Percentiles rank a stretch among this genome's conserved stretches.
phyloP scores from a whole-genome alignment of 2,888 invertebrate genomes.

The Molanna angustata region DNA sequence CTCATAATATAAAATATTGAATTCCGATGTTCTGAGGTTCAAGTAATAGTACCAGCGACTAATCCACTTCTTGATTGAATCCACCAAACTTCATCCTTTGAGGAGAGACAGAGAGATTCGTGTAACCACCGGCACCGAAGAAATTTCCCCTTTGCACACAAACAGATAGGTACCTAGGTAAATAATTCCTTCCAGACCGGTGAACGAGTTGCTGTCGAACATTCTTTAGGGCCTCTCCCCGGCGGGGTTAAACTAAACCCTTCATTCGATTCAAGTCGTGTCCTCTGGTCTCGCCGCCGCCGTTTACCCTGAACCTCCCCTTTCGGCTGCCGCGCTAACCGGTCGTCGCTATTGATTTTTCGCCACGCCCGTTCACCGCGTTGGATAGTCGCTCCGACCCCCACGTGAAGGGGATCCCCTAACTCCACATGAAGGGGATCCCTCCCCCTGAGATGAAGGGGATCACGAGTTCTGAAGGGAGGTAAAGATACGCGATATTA shows the following conservation, averaged over 20 bases:
- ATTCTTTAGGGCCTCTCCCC: conserved; percentile 14
- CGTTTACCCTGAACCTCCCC: conserved; percentile 20
- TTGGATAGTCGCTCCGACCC: conserved; percentile 5
- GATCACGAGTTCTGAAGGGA: no score
- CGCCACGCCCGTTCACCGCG: conserved; percentile 31
- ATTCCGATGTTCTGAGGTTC: conserved; percentile 10
- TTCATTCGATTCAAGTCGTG: not conserved
- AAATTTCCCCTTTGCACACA: conserved; percentile 22
- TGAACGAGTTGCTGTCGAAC: conserved; percentile 23
- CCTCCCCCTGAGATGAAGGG: not conserved
- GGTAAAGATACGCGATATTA: not conserved
- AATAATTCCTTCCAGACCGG: conserved; percentile 28
- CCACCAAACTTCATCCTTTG: conserved; percentile 20
- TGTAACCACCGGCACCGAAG: conserved; percentile 7
- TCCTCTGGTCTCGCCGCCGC: not conserved
- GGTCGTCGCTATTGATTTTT: conserved; percentile 32
- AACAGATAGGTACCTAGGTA: conserved; percentile 11
- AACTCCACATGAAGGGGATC: not conserved
- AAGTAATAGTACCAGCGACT: conserved; percentile 21
- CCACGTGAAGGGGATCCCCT: not conserved
- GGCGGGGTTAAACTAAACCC: conserved; percentile 7
- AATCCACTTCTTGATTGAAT: conserved; percentile 30
- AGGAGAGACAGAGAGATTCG: no score
- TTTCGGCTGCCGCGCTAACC: conserved; percentile 23
- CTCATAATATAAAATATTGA: no score